Base-by-base conservation (phyloP, 2,113 vertebrate genomes). In the Prochilodus magdalenae region DNA sequence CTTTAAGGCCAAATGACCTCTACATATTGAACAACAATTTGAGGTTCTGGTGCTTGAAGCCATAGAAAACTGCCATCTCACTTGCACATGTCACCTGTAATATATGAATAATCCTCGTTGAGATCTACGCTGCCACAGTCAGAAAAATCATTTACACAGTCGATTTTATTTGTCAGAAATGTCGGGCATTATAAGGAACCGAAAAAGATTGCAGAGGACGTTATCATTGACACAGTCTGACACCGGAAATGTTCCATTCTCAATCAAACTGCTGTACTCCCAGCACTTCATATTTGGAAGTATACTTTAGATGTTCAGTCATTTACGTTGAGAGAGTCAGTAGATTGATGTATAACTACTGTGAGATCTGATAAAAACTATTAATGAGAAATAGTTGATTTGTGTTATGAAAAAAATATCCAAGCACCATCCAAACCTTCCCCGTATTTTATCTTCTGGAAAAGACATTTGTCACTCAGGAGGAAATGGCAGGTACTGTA, bases 1-100 rank as follows among this genome's bases (percentile, higher is more conserved):
- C 87, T 88, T 87, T 84, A 79, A 53, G 78, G 83, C 30, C n/a
- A 60, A 73, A 59, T 30, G 74, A 70, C 60, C 65, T 60, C 85
- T 73, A 87, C 81, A 82, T 87, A 83, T 30, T 85, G 40, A 81
- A 36, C 77, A 59, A 57, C 51, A 73, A 40, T 66, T 79, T 62
- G 69, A 62, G 75, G 72, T 59, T 90, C 82, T 82, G 57, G 55
- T 44, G 59, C 33, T 65, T 77, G 62, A 36, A 82, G 85, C 73
- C 62, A 80, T 51, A 73, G 67, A 73, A 66, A 65, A 66, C 67
- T 84, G 76, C 59, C 76, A 83, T 83, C 24, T 59, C 59, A 79
- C 57, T 67, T 62, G 40, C 30, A 77, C 49, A 53, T 53, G 26
- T 67, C 53, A 83, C 75, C 81, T 82, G 60, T 16, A 81, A 29